Percentiles rank a stretch among this genome's conserved stretches.
Conservation (phyloP, 2,113 vertebrate species). For the Amphiprion ocellaris region DNA sequence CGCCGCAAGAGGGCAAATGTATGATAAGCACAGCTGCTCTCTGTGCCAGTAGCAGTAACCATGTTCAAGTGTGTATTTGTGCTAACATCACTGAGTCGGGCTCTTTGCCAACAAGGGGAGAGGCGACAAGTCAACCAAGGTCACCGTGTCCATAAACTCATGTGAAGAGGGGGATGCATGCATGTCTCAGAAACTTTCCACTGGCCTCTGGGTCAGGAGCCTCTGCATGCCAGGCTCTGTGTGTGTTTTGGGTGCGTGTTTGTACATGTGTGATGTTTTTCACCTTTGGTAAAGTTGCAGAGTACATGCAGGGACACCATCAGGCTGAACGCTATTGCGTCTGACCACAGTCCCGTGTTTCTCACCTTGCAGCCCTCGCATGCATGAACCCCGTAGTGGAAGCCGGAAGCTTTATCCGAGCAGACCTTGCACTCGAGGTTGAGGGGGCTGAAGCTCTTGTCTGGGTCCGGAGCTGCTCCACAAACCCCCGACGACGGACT, state of each 20-base stretch:
- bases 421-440: slow-evolving; percentile 95
- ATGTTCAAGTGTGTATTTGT: background rate
- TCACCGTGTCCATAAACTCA: slow-evolving; percentile 47
- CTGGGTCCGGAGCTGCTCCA: slow-evolving; percentile 65
- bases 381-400: slow-evolving; percentile 98
- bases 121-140: slow-evolving; percentile 54
- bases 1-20: background rate
- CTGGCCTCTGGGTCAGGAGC: slow-evolving; percentile 54
- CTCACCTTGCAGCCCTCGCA: slow-evolving; percentile 99
- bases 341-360: too few species aligned
- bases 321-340: too few species aligned
- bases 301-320: background rate
- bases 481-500: slow-evolving; percentile 90
- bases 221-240: slow-evolving; percentile 5
- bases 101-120: slow-evolving; percentile 58
- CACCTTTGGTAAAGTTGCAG: background rate
- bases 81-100: slow-evolving; percentile 26
- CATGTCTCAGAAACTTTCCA: slow-evolving; percentile 70
- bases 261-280: background rate
- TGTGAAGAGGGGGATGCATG: slow-evolving; percentile 42
- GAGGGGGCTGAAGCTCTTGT: slow-evolving; percentile 81
- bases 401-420: slow-evolving; percentile 96
- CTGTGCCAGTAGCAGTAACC: background rate
- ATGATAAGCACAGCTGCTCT: background rate
- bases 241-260: slow-evolving; percentile 17